Percentiles rank a stretch among this genome's conserved stretches.
These are phyloP conservation scores for Scomber colias DNA, from an alignment of 2,113 vertebrate species.

Conservation along the genomic window DNA sequence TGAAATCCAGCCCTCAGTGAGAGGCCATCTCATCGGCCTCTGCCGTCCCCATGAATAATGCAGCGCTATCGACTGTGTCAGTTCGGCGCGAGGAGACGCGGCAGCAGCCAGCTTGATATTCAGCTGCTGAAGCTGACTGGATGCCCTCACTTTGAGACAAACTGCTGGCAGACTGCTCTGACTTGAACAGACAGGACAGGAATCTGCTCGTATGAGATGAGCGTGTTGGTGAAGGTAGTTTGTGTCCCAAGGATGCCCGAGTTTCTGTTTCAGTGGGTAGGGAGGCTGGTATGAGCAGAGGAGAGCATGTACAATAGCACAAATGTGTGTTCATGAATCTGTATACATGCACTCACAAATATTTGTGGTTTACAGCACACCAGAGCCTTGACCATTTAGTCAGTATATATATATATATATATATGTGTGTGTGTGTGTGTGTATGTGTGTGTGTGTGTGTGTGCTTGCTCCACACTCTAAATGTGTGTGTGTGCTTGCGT, in stretches of 20 bases:
- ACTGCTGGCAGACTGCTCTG: constrained; percentile 72
- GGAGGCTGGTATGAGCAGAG: constrained; percentile 12
- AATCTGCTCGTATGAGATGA: constrained; percentile 56
- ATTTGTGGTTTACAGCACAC: constrained; percentile 14
- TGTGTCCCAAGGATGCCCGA: constrained; percentile 24
- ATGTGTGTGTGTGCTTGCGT: constrained; percentile 8
- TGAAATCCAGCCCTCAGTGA: constrained; percentile 75
- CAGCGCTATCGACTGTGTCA: constrained; percentile 83
- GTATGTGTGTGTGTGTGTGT: neutral
- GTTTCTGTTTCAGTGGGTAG: constrained; percentile 8
- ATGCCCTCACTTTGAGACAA: constrained; percentile 81
- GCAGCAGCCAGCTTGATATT: constrained; percentile 77
- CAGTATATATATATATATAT: neutral
- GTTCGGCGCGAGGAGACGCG: constrained; percentile 65
- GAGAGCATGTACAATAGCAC: neutral
- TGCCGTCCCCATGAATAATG: constrained; percentile 80
- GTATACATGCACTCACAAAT: constrained; percentile 26
- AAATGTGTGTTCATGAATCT: constrained; percentile 13
- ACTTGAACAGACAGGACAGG: constrained; percentile 69
- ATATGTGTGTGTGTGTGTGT: constrained; percentile 9
- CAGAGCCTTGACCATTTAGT: neutral
- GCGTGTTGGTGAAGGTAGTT: constrained; percentile 30
- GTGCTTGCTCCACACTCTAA: neutral
- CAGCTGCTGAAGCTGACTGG: constrained; percentile 75
- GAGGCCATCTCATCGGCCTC: constrained; percentile 75